Evolutionary conservation across 2,113 vertebrate genomes (phyloP), one percentile per base, ranked within the genome.

Genomic region (Monopterus albus): DNA sequence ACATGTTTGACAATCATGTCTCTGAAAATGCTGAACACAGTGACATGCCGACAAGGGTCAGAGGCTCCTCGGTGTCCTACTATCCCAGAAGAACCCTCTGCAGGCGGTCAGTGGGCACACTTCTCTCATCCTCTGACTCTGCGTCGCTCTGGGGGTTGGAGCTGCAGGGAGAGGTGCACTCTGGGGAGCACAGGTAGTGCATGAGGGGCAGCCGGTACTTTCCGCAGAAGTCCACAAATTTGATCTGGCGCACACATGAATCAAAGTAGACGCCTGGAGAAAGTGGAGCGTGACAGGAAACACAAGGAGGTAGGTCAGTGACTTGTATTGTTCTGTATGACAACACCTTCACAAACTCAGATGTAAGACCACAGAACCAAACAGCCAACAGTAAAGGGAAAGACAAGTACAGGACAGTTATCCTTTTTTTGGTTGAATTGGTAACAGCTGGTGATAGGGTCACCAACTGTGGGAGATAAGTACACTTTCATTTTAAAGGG

Each of bases 141-240:
- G 96, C 96, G 29, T 98, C 97, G 0, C 97, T 99, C 91, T 96
- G 96, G 18, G 96, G 96, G 63, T 95, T 96, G 38, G 98, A 98
- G 91, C 95, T 96, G 90, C 97, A 96, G 68, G 97, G 96, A n/a
- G 96, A 96, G 15, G 95, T 96, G 87, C 97, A 98, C 85, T 93
- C 96, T 3, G 98, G 97, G 20, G 98, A 99, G 91, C 98, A 99
- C 91, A 99, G 91, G 91, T 99, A 99, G 92, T 99, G 97, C 97
- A 99, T 99, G 85, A 99, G 93, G 0, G 98, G 98, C 31, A 99
- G 94, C 5, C 97, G 96, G 17, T 99, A 99, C 91, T 99, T 99
- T 47, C 98, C 98, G 29, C 98, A 99, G 91, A 99, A 99, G 93
- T 99, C 98, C 82, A 99, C 97, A 3, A 99, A 99, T 87, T 98